These are phyloP conservation scores for Esox niger DNA, from an alignment of 2,113 vertebrate genomes.

Conservation along the genomic window DNA sequence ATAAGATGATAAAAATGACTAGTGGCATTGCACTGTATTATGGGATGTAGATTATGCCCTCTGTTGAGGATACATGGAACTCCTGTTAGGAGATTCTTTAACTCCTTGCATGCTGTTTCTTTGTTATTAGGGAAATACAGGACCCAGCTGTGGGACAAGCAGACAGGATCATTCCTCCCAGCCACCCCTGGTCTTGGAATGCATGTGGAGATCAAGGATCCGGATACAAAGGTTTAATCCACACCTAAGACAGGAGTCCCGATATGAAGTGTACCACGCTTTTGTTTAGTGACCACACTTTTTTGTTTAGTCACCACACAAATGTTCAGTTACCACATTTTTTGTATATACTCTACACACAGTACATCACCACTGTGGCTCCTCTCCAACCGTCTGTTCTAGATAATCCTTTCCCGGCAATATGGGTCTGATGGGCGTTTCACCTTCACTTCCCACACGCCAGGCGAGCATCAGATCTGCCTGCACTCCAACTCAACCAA, in stretches of 20 bases:
- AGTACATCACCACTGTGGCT: no score
- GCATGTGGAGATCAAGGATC: constrained; percentile 94
- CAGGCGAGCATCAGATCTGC: constrained; percentile 94
- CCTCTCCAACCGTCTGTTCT: constrained; percentile 4
- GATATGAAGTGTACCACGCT: no score
- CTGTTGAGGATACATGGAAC: background rate
- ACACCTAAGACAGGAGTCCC: no score
- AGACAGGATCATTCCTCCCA: constrained; percentile 80
- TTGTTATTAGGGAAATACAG: constrained; percentile 82
- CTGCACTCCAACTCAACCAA: constrained; percentile 95
- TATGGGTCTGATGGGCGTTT: constrained; percentile 93
- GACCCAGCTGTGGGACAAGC: constrained; percentile 93
- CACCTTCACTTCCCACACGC: constrained; percentile 93
- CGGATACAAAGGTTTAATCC: constrained; percentile 81
- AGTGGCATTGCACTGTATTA: no score
- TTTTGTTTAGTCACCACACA: no score
- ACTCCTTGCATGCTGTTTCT: background rate
- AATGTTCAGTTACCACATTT: no score
- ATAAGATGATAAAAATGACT: no score
- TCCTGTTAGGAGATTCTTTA: background rate
- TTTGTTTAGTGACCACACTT: no score
- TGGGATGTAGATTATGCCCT: background rate
- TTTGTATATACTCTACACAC: no score
- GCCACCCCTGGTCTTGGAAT: constrained; percentile 90
- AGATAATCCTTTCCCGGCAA: constrained; percentile 90